These are phyloP conservation scores for Vulpes ferrilata DNA, from an alignment of 2,113 vertebrate species.

Conservation along the genomic window DNA sequence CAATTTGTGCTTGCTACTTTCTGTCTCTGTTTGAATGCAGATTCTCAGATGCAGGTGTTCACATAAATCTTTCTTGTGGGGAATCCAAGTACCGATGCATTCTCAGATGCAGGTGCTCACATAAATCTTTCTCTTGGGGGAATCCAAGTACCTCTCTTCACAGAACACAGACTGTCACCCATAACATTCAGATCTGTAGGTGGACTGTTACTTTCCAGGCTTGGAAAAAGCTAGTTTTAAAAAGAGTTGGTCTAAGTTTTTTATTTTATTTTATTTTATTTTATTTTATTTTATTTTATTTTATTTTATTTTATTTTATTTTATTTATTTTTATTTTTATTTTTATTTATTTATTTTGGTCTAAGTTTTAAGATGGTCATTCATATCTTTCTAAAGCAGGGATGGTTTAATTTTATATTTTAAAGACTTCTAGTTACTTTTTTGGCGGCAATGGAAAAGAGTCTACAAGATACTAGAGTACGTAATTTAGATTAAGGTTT, in stretches of 20 bases:
- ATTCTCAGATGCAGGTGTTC: background rate
- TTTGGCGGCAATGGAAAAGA: background rate
- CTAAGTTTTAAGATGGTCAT: background rate
- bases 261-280: too few species aligned
- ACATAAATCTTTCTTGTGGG: background rate
- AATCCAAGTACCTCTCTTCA: background rate
- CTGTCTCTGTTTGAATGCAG: background rate
- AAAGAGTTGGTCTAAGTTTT: constrained; percentile 36
- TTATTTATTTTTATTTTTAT: too few species aligned
- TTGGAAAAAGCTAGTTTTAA: background rate
- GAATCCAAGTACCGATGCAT: background rate
- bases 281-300: too few species aligned
- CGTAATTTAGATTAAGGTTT: constrained; percentile 19
- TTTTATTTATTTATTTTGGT: background rate
- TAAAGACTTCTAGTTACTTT: background rate
- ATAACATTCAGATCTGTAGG: background rate
- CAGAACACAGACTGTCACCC: background rate
- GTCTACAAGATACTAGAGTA: background rate
- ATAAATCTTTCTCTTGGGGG: too few species aligned
- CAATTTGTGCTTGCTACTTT: background rate
- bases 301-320: too few species aligned
- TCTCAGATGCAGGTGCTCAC: too few species aligned
- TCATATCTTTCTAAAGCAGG: background rate
- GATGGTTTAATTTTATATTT: background rate
- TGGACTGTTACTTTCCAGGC: background rate